Percentiles rank a stretch among this genome's conserved stretches.
Conservation (phyloP, 2,888 invertebrate genomes). For the Hypercompe scribonia region DNA sequence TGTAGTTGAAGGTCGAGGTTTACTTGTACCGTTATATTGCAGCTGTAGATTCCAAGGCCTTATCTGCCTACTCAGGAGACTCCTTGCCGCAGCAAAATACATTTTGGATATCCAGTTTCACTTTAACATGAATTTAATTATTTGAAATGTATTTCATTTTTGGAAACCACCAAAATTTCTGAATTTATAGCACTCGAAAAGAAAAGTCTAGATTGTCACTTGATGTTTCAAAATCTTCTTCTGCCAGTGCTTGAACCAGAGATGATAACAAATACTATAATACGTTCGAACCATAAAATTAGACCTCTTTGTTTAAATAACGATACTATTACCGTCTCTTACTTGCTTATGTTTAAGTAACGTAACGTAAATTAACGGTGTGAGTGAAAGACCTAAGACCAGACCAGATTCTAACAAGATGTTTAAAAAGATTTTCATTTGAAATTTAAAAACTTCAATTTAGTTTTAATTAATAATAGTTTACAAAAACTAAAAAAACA, state of each 20-base stretch:
- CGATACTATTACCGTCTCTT: neutral
- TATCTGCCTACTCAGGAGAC: neutral
- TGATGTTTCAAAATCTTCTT: neutral
- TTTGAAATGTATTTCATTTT: neutral
- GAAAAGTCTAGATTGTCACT: neutral
- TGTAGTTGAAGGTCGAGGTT: neutral
- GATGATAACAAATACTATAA: neutral
- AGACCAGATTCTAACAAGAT: neutral
- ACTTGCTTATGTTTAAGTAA: neutral
- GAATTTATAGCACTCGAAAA: neutral
- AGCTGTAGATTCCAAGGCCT: neutral
- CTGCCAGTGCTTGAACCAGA: neutral
- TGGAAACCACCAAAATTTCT: neutral
- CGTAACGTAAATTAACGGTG: neutral
- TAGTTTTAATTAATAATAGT: neutral
- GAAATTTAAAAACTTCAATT: neutral
- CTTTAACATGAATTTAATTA: neutral
- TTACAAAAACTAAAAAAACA: too few species aligned
- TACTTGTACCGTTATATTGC: neutral
- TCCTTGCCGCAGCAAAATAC: conserved; percentile 7
- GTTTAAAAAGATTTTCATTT: neutral
- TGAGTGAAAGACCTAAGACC: neutral
- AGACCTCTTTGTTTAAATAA: neutral
- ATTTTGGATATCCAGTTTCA: conserved; percentile 11
- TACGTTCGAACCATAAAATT: neutral